phyloP scores from a whole-genome alignment of 1,140 invertebrate genomes.

The Chironomus tepperi region DNA sequence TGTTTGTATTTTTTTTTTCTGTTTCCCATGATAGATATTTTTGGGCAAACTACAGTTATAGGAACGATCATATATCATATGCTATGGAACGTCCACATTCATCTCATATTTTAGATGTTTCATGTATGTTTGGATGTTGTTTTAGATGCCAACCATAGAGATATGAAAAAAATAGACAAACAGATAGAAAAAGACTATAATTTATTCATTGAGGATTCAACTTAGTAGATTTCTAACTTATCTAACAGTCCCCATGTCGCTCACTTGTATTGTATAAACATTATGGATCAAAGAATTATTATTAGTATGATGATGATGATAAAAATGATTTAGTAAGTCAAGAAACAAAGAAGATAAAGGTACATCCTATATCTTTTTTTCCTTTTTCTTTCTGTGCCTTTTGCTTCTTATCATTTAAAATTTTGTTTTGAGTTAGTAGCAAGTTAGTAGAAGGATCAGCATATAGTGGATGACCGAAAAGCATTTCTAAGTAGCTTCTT shows the following conservation, averaged over 20 bases:
- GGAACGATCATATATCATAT: neutral
- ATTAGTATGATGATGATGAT: neutral
- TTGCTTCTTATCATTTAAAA: too few species aligned
- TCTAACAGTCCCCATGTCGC: too few species aligned
- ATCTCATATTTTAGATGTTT: neutral
- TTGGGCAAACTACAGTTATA: neutral
- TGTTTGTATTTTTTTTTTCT: neutral
- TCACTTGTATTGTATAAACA: neutral
- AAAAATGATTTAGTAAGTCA: neutral
- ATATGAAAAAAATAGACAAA: neutral
- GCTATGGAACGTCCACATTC: neutral
- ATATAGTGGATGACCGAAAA: too few species aligned
- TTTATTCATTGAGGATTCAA: conserved; percentile 9
- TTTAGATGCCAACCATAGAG: neutral
- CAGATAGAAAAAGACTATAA: neutral
- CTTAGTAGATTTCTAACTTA: neutral
- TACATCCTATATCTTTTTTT: too few species aligned
- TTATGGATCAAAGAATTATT: conserved; percentile 14
- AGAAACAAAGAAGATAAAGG: too few species aligned
- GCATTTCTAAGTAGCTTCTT: too few species aligned
- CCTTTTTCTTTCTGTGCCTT: too few species aligned
- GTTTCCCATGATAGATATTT: conserved; percentile 6
- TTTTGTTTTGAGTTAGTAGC: too few species aligned
- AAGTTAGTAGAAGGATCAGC: too few species aligned
- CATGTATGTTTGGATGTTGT: neutral